phyloP scores from a whole-genome alignment of 1,140 invertebrate species.

The Zelostemma sp. region DNA sequence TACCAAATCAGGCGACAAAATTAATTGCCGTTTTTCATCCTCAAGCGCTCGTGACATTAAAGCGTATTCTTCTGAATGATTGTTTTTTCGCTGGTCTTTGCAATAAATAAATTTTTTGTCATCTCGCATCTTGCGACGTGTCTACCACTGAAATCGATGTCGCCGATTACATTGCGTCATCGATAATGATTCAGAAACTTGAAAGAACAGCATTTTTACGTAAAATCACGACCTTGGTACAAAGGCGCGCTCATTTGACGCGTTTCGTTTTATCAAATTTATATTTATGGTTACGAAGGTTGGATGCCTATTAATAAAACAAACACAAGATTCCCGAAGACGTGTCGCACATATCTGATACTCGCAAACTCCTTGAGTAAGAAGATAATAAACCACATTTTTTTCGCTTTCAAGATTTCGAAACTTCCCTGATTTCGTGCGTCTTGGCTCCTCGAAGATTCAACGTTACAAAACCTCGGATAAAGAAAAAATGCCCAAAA shows the following conservation, averaged over 20 bases:
- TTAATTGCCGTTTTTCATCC: no score
- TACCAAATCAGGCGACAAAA: no score
- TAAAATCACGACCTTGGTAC: conserved; percentile 44
- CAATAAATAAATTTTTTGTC: conserved; percentile 4
- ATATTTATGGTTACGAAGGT: conserved; percentile 47
- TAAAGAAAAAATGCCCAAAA: not conserved
- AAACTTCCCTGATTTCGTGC: not conserved
- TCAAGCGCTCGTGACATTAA: no score
- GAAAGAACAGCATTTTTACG: conserved; percentile 22
- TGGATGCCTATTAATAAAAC: conserved; percentile 58
- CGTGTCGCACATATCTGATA: conserved; percentile 48
- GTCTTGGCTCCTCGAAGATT: not conserved
- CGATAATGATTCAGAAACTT: conserved; percentile 32
- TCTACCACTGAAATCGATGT: conserved; percentile 26
- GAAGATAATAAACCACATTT: conserved; percentile 23
- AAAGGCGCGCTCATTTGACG: conserved; percentile 31
- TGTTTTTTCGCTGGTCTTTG: not conserved
- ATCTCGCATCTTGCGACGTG: conserved; percentile 12
- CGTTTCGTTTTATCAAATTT: conserved; percentile 36
- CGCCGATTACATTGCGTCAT: conserved; percentile 14
- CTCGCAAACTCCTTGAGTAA: conserved; percentile 28
- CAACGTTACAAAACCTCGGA: not conserved
- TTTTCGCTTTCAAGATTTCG: not conserved
- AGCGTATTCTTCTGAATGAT: no score
- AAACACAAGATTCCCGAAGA: conserved; percentile 57